Evolutionary conservation across 2,113 vertebrate genomes (phyloP).

Genomic region (Smithornis capensis): DNA sequence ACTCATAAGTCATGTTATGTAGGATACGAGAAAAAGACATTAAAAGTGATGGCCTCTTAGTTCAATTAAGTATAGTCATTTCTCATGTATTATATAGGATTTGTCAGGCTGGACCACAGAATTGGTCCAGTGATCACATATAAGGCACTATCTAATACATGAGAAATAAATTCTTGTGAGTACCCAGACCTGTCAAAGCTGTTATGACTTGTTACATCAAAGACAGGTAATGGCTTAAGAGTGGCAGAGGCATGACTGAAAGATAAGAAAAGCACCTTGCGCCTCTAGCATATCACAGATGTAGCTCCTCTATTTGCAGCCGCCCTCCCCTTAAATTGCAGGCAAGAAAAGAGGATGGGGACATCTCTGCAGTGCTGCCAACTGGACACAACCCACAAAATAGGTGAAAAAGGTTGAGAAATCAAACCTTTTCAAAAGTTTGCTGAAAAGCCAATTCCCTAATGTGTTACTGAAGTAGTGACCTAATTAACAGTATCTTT

Average conservation of each 20-base stretch:
- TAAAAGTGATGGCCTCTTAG: slow-evolving; percentile 39
- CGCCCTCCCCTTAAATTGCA: background rate
- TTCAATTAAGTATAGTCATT: slow-evolving; percentile 17
- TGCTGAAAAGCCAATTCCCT: background rate
- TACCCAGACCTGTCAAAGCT: background rate
- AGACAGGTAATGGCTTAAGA: background rate
- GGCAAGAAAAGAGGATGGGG: background rate
- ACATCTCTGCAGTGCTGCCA: background rate
- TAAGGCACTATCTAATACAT: background rate
- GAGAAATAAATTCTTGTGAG: background rate
- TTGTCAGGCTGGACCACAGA: slow-evolving; percentile 16
- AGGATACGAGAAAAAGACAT: slow-evolving; percentile 15
- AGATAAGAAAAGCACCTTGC: background rate
- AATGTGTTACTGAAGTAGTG: background rate
- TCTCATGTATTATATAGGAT: background rate
- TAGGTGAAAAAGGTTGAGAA: background rate
- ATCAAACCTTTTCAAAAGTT: background rate
- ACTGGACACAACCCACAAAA: background rate
- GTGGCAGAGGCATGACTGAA: background rate
- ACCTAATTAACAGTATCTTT: background rate
- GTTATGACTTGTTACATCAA: background rate
- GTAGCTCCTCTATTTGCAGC: background rate
- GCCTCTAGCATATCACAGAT: background rate
- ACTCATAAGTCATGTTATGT: slow-evolving; percentile 9
- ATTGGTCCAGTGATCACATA: background rate